Percentiles rank a stretch among this genome's conserved stretches.
Conservation (phyloP, 2,888 invertebrate genomes). For the Agrotis puta region DNA sequence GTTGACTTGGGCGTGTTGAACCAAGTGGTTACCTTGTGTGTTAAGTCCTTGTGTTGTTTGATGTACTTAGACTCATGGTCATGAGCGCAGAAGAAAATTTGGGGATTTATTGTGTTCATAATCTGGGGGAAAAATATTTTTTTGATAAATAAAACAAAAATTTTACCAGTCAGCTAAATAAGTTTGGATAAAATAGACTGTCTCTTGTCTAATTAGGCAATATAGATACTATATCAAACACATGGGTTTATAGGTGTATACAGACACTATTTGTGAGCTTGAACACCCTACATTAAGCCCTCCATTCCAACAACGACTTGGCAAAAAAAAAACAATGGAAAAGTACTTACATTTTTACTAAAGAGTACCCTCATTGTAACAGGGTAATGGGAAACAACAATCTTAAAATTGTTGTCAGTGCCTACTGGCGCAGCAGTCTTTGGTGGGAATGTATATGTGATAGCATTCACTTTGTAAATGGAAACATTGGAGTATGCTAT, state of each 20-base stretch:
- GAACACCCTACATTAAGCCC: background rate
- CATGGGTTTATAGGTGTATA: no score
- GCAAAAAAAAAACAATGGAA: background rate
- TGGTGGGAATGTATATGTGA: constrained; percentile 92
- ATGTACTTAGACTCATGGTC: constrained; percentile 93
- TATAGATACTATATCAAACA: no score
- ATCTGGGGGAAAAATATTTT: constrained; percentile 82
- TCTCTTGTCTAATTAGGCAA: no score
- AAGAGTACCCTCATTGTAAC: constrained; percentile 80
- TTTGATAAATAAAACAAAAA: no score
- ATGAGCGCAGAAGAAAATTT: constrained; percentile 92
- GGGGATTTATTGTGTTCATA: constrained; percentile 91
- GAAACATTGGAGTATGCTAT: constrained; percentile 92
- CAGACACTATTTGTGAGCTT: no score
- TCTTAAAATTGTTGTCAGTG: constrained; percentile 88
- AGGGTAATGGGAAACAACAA: constrained; percentile 95
- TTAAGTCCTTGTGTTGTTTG: constrained; percentile 77
- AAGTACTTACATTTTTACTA: constrained; percentile 81
- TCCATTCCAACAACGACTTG: background rate
- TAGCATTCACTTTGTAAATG: constrained; percentile 94
- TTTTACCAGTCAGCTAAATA: no score
- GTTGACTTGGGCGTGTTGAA: constrained; percentile 70
- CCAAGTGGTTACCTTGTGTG: constrained; percentile 66
- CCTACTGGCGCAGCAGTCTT: constrained; percentile 73
- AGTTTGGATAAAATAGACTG: background rate